Evolutionary conservation across 2,888 invertebrate species (phyloP).

Genomic region (Ormia ochracea): DNA sequence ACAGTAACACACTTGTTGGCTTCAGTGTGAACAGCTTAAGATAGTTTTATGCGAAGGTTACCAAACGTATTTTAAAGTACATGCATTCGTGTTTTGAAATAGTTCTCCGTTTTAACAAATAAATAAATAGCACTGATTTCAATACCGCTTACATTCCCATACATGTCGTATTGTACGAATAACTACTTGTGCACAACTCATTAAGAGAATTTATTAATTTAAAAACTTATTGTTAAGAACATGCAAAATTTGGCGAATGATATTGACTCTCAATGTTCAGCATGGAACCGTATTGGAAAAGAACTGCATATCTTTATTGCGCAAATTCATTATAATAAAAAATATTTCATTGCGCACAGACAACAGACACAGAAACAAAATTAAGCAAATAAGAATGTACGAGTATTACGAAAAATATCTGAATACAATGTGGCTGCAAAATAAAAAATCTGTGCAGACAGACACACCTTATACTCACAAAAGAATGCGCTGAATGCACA

Average conservation of each 20-base stretch:
- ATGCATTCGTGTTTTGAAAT: not conserved
- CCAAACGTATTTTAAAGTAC: not conserved
- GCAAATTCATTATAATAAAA: conserved; percentile 56
- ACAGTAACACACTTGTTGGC: conserved; percentile 16
- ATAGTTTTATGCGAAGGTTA: conserved; percentile 4
- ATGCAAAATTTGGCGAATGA: conserved; percentile 49
- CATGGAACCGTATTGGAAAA: conserved; percentile 21
- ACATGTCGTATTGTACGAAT: not conserved
- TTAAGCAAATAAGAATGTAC: not conserved
- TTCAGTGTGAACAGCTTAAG: conserved; percentile 48
- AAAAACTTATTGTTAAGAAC: conserved; percentile 60
- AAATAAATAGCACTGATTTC: not conserved
- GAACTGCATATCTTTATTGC: conserved; percentile 53
- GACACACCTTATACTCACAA: no score
- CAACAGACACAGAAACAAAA: not conserved
- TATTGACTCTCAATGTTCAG: not conserved
- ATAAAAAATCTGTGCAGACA: no score
- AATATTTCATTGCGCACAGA: conserved; percentile 45
- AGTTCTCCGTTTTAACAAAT: not conserved
- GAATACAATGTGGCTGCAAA: no score
- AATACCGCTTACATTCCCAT: conserved; percentile 34
- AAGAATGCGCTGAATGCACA: no score
- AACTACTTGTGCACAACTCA: conserved; percentile 56
- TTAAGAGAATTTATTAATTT: conserved; percentile 63
- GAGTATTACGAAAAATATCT: no score